Conservation (phyloP, 2,113 vertebrate genomes). For the Chaetorhynchus papuensis region DNA sequence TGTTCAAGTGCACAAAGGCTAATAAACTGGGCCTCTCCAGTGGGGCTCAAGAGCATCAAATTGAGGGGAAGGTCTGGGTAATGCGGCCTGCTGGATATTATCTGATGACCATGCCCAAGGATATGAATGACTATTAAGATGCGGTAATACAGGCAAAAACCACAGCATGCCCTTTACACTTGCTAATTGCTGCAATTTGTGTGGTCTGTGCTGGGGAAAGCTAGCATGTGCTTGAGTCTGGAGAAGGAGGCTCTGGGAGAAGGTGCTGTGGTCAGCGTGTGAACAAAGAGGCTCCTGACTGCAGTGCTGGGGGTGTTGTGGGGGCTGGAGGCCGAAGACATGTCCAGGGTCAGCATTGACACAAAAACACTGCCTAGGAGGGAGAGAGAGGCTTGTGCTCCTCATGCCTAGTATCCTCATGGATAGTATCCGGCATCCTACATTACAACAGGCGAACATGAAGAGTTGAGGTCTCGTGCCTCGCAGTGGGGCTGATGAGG, state of each 20-base stretch:
- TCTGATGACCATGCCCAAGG: neutral
- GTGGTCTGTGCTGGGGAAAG: neutral
- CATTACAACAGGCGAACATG: neutral
- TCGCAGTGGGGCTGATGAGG: accelerated
- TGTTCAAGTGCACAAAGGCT: neutral
- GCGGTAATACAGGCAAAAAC: neutral
- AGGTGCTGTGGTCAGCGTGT: neutral
- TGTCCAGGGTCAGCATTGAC: too few relatives aligned
- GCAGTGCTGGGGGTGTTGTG: neutral
- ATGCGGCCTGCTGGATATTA: neutral
- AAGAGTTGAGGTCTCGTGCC: neutral
- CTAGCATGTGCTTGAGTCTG: neutral
- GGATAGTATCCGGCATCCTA: too few relatives aligned
- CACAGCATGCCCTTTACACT: slow-evolving; percentile 16
- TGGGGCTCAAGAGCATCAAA: neutral
- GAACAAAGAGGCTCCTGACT: neutral
- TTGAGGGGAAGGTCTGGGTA: neutral
- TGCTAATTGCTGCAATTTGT: slow-evolving; percentile 45
- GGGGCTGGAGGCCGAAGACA: neutral
- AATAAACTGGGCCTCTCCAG: neutral
- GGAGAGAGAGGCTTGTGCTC: neutral
- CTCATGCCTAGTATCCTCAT: neutral
- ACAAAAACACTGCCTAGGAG: neutral
- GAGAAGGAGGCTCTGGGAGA: neutral
- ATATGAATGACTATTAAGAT: neutral